Conservation (phyloP, 2,888 invertebrate species). For the Drosophila macrospina region DNA sequence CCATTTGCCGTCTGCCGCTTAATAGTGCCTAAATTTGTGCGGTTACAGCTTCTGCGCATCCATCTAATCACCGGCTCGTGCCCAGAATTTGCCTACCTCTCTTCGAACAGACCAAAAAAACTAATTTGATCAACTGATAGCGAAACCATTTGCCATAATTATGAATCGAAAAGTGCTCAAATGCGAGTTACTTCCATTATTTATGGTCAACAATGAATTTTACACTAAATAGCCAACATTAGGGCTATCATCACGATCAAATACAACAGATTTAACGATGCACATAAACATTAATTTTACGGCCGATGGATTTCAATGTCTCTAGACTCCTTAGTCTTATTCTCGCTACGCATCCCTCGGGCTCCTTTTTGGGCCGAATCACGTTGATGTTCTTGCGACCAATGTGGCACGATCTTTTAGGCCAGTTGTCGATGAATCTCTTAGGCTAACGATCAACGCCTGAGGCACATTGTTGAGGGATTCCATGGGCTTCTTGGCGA, state of each 20-base stretch:
- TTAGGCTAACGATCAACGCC: background rate
- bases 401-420: too few species aligned
- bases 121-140: constrained; percentile 10
- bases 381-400: too few species aligned
- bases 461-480: too few species aligned
- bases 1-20: constrained; percentile 49
- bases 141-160: constrained; percentile 38
- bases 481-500: too few species aligned
- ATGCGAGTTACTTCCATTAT: constrained; percentile 1
- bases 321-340: background rate
- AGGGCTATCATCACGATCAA: constrained; percentile 19
- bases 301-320: background rate
- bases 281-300: constrained; percentile 6
- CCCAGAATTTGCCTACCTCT: constrained; percentile 34
- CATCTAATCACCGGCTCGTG: constrained; percentile 65
- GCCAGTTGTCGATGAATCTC: background rate
- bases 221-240: constrained; percentile 41
- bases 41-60: constrained; percentile 68
- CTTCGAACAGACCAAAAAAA: background rate
- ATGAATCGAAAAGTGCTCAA: constrained; percentile 25
- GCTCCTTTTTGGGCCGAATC: too few species aligned
- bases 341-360: background rate
- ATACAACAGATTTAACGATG: constrained; percentile 8
- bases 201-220: constrained; percentile 15
- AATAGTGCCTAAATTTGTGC: constrained; percentile 72